A percentile compares a stretch with the other conserved stretches of the same genome.
Conservation (phyloP, 2,888 invertebrate genomes). For the Willowsia nigromaculata region DNA sequence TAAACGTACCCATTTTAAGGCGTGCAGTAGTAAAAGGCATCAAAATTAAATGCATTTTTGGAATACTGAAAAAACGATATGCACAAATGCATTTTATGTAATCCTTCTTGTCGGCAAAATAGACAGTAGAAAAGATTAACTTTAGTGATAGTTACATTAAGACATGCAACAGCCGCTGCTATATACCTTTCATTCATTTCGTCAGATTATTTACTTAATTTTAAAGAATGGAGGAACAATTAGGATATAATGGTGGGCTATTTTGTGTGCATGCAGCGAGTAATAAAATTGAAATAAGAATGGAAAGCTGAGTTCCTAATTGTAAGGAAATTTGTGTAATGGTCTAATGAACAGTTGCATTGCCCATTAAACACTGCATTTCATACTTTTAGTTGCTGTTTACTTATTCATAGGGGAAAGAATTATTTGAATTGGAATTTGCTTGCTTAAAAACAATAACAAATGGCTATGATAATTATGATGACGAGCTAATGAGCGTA, state of each 20-base stretch:
- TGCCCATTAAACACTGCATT: too few relatives aligned
- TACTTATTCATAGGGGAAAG: too few relatives aligned
- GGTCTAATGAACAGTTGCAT: neutral
- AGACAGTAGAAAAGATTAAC: neutral
- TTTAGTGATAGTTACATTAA: neutral
- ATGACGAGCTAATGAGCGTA: constrained; percentile 5
- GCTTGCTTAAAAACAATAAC: neutral
- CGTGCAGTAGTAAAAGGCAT: too few relatives aligned
- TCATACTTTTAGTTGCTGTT: neutral
- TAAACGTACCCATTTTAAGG: too few relatives aligned
- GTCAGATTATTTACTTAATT: neutral
- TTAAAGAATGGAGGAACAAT: neutral
- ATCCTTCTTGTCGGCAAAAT: neutral
- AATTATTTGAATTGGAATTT: neutral
- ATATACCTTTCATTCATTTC: neutral
- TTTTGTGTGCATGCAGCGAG: neutral
- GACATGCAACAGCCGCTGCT: neutral
- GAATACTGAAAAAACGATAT: neutral
- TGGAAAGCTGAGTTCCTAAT: neutral
- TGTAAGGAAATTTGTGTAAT: neutral
- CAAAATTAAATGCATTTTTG: too few relatives aligned
- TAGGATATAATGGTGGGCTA: neutral
- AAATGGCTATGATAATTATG: neutral
- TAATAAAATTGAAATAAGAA: neutral
- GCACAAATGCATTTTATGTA: neutral